A percentile compares a stretch with the other conserved stretches of the same genome.
phyloP scores from a whole-genome alignment of 2,888 invertebrate genomes.

The Acanthopleura granulata region DNA sequence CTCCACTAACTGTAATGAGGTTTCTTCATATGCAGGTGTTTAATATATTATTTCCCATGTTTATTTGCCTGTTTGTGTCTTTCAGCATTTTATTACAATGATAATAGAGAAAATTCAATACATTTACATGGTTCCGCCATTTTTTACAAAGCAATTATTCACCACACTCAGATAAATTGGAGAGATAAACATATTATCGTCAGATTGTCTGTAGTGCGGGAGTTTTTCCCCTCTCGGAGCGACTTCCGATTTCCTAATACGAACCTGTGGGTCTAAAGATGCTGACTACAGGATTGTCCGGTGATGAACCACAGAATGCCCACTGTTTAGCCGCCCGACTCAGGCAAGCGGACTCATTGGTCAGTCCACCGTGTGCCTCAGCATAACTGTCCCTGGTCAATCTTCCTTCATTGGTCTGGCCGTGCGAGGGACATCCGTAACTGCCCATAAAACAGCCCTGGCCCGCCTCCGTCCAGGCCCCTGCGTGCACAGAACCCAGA shows the following conservation, averaged over 20 bases:
- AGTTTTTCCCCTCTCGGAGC: too few relatives aligned
- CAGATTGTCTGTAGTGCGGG: too few relatives aligned
- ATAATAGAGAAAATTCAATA: too few relatives aligned
- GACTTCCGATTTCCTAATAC: background rate
- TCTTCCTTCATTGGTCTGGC: slow-evolving; percentile 24
- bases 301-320: slow-evolving; percentile 39
- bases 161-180: too few relatives aligned
- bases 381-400: slow-evolving; percentile 34
- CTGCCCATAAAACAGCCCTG: slow-evolving; percentile 39
- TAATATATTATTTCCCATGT: too few relatives aligned
- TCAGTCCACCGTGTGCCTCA: slow-evolving; percentile 31
- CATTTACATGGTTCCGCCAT: too few relatives aligned
- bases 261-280: slow-evolving; percentile 49
- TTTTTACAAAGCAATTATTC: too few relatives aligned
- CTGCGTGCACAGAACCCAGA: slow-evolving; percentile 28
- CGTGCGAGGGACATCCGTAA: slow-evolving; percentile 42
- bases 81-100: too few relatives aligned
- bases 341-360: slow-evolving; percentile 36
- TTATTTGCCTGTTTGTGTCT: too few relatives aligned
- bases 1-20: too few relatives aligned
- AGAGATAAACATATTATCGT: too few relatives aligned
- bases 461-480: slow-evolving; percentile 42
- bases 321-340: slow-evolving; percentile 35
- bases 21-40: too few relatives aligned
- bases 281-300: slow-evolving; percentile 37